A percentile compares a stretch with the other conserved stretches of the same genome.
Evolutionary conservation across 2,888 invertebrate species (phyloP).

Genomic region (Thymelicus acteon): DNA sequence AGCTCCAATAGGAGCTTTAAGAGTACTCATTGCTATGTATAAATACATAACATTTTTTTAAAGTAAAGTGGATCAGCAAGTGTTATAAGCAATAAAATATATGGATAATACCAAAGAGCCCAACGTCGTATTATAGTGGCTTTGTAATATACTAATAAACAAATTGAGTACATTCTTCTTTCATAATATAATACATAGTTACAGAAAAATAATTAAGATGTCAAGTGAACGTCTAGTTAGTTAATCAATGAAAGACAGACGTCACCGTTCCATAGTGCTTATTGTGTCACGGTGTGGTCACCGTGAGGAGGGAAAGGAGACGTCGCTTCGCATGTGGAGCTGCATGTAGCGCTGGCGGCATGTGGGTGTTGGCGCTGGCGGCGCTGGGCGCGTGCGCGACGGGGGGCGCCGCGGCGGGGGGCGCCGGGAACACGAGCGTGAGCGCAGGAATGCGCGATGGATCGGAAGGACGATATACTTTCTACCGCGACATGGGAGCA

Average conservation of each 20-base stretch:
- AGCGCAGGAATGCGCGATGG: constrained; percentile 3
- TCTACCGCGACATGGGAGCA: constrained; percentile 52
- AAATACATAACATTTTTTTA: no score
- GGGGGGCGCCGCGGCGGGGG: background rate
- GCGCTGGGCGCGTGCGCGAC: background rate
- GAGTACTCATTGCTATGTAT: no score
- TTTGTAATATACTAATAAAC: no score
- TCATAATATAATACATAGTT: no score
- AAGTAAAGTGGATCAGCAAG: no score
- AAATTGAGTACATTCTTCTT: no score
- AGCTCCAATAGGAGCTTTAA: no score
- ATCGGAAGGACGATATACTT: constrained; percentile 46
- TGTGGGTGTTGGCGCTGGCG: constrained; percentile 2
- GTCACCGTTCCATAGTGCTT: background rate
- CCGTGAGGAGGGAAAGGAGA: background rate
- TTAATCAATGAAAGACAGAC: background rate
- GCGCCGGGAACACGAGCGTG: background rate
- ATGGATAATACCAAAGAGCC: no score
- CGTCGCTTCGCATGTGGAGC: background rate
- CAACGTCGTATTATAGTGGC: no score
- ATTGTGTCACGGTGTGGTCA: background rate
- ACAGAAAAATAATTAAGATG: background rate
- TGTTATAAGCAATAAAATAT: no score
- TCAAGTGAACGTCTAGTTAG: background rate
- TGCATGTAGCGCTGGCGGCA: background rate